These are phyloP conservation scores for Cheilosia grossa DNA, from an alignment of 2,888 invertebrate genomes.

Conservation along the genomic window DNA sequence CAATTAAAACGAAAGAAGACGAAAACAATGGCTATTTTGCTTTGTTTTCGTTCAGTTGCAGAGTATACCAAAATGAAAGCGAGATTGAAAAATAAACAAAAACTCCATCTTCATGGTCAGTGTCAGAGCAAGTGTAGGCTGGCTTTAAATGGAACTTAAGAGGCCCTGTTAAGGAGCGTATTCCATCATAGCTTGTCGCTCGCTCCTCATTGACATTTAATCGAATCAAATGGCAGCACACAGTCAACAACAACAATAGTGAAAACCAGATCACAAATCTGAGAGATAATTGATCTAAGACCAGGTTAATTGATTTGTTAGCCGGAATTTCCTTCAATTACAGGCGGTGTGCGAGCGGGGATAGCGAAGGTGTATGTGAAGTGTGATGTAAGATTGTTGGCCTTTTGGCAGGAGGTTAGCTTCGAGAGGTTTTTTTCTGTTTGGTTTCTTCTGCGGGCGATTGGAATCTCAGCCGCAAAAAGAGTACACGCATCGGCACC, in stretches of 20 bases:
- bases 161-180: neutral
- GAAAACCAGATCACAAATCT: slow-evolving; percentile 36
- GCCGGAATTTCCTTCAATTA: slow-evolving; percentile 47
- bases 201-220: slow-evolving; percentile 57
- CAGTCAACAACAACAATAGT: slow-evolving; percentile 1
- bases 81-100: neutral
- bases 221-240: slow-evolving; percentile 23
- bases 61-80: slow-evolving; percentile 20
- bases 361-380: slow-evolving; percentile 1
- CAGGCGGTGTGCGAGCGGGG: neutral
- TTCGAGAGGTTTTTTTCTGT: slow-evolving; percentile 15
- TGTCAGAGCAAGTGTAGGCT: slow-evolving; percentile 47
- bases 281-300: slow-evolving; percentile 47
- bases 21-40: neutral
- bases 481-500: slow-evolving; percentile 21
- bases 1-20: slow-evolving; percentile 31
- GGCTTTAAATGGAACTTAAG: slow-evolving; percentile 18
- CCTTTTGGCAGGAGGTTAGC: slow-evolving; percentile 34
- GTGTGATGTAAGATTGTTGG: slow-evolving; percentile 56
- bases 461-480: slow-evolving; percentile 34
- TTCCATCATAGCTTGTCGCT: slow-evolving; percentile 45
- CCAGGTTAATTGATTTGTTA: slow-evolving; percentile 69
- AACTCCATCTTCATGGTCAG: slow-evolving; percentile 59
- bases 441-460: slow-evolving; percentile 5
- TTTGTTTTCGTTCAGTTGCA: slow-evolving; percentile 22